These are phyloP conservation scores for Melikaiella ostensackeni DNA, from an alignment of 2,888 invertebrate genomes.

Conservation along the genomic window DNA sequence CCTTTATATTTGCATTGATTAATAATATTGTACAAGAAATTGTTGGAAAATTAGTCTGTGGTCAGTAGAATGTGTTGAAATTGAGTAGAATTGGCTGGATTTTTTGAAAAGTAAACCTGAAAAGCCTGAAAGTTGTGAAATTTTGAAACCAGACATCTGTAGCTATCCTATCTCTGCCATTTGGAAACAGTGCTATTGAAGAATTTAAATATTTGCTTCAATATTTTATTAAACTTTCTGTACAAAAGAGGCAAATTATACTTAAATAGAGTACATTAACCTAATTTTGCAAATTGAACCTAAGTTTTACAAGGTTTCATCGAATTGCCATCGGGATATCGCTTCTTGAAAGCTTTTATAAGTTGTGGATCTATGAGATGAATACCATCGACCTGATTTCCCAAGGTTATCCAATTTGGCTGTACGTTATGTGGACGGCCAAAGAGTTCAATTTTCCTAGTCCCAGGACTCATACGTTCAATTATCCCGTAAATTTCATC, in stretches of 20 bases:
- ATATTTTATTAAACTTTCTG: not conserved
- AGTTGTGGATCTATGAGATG: slow-evolving; percentile 94
- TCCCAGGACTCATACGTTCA: slow-evolving; percentile 96
- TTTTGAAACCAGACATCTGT: no score
- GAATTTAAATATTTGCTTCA: not conserved
- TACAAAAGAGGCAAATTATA: not conserved
- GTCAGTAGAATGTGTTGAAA: no score
- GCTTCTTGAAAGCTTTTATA: slow-evolving; percentile 91
- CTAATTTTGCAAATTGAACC: not conserved
- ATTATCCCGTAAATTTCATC: slow-evolving; percentile 99
- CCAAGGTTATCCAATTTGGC: slow-evolving; percentile 98
- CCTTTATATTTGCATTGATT: no score
- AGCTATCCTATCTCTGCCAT: no score
- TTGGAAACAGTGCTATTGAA: not conserved
- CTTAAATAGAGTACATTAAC: not conserved
- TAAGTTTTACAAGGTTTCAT: slow-evolving; percentile 77
- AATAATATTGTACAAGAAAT: no score
- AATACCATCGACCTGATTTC: slow-evolving; percentile 98
- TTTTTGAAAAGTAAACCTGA: no score
- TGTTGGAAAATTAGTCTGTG: no score
- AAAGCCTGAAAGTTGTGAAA: no score
- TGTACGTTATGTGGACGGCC: slow-evolving; percentile 98
- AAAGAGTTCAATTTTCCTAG: slow-evolving; percentile 97
- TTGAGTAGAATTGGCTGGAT: no score
- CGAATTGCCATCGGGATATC: slow-evolving; percentile 94